These are phyloP conservation scores for Arctia plantaginis DNA, from an alignment of 2,888 invertebrate species.

Conservation along the genomic window DNA sequence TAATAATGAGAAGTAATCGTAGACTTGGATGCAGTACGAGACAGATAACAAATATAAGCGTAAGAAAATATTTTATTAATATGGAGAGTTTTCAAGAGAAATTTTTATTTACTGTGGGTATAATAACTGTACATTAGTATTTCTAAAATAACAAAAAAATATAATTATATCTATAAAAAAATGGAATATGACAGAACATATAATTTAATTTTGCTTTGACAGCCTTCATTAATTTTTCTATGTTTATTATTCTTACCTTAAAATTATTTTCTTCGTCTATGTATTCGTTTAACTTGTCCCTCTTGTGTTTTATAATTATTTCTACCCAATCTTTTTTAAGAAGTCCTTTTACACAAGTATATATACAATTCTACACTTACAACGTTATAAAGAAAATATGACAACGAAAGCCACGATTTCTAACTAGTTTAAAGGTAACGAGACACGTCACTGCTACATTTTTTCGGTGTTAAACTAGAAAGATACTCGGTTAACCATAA, in stretches of 20 bases:
- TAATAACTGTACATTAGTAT: background rate
- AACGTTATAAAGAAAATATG: background rate
- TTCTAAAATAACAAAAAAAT: no score
- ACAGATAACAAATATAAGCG: background rate
- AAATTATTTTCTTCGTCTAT: no score
- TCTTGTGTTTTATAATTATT: background rate
- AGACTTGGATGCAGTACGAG: background rate
- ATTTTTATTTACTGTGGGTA: background rate
- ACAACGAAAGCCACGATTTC: background rate
- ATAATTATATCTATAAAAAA: no score
- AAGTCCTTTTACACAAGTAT: background rate
- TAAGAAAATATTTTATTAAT: background rate
- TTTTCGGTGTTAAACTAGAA: conserved; percentile 51
- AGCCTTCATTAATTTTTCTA: no score
- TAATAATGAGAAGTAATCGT: conserved; percentile 1
- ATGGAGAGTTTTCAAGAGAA: background rate
- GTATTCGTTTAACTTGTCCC: no score
- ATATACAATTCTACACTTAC: background rate
- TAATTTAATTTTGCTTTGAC: no score
- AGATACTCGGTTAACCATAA: conserved; percentile 61
- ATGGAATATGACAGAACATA: no score
- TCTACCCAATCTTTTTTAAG: background rate
- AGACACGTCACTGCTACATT: conserved; percentile 31
- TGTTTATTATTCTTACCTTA: no score
- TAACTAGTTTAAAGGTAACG: conserved; percentile 29